Conservation (phyloP, 2,888 invertebrate genomes). For the Pachydiplax longipennis region DNA sequence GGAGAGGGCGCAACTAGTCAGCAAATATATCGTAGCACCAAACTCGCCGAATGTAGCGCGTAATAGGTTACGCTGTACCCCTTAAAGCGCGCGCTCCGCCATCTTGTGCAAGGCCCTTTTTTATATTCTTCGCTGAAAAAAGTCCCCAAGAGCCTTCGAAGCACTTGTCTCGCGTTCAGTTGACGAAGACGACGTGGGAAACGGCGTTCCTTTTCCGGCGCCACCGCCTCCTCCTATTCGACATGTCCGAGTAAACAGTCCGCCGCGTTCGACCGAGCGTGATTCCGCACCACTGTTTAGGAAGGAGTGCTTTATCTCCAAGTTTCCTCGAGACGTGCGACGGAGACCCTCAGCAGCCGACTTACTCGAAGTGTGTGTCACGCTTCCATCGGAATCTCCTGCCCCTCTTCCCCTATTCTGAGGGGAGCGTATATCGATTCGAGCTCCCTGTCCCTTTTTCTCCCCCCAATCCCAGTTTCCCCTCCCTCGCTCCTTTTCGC, state of each 20-base stretch:
- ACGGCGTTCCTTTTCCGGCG: neutral
- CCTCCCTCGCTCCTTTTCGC: conserved; percentile 3
- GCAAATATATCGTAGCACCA: neutral
- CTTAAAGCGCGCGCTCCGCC: neutral
- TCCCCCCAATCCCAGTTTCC: neutral
- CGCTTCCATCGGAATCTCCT: conserved; percentile 1
- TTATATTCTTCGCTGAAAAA: neutral
- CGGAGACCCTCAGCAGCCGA: neutral
- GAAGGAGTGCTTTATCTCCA: neutral
- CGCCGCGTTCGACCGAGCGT: neutral
- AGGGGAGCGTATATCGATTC: conserved; percentile 42
- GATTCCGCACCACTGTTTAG: neutral
- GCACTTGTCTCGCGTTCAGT: neutral
- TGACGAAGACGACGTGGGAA: neutral
- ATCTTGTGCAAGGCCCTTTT: neutral
- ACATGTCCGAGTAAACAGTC: neutral
- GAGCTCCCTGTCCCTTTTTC: neutral
- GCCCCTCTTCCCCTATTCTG: neutral
- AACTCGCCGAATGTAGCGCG: neutral
- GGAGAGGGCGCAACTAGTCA: neutral
- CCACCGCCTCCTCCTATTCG: neutral
- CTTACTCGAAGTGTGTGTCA: neutral
- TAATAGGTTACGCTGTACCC: neutral
- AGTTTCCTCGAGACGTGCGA: neutral
- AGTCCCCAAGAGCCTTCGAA: neutral